Evolutionary conservation across 1,140 invertebrate species (phyloP).

Genomic region (Cecropterus lyciades): DNA sequence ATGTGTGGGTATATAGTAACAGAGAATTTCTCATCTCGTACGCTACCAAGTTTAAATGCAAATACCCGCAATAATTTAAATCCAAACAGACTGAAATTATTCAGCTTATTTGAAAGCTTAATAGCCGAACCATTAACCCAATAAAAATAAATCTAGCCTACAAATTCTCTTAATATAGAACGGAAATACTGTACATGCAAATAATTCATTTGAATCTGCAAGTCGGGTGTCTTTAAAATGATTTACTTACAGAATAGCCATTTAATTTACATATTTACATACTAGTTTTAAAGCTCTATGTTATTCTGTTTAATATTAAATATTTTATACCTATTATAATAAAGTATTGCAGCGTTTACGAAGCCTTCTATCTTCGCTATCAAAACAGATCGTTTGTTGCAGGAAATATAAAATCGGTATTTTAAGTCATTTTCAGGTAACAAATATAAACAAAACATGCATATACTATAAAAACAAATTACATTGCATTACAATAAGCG

Average conservation of each 20-base stretch:
- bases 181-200: slow-evolving; percentile 33
- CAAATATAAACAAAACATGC: no score
- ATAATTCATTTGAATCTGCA: slow-evolving; percentile 35
- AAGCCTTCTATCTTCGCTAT: neutral
- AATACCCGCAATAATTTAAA: slow-evolving; percentile 32
- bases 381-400: no score
- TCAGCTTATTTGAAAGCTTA: slow-evolving; percentile 36
- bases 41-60: slow-evolving; percentile 12
- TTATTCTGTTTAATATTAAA: slow-evolving; percentile 10
- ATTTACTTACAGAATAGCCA: slow-evolving; percentile 34
- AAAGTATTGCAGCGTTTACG: neutral
- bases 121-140: slow-evolving; percentile 33
- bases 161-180: slow-evolving; percentile 35
- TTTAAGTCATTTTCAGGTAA: no score
- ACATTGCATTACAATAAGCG: no score
- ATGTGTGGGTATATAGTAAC: no score
- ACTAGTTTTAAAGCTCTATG: slow-evolving; percentile 30
- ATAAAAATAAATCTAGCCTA: slow-evolving; percentile 34
- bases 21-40: slow-evolving; percentile 2
- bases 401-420: no score
- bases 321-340: neutral
- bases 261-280: slow-evolving; percentile 36
- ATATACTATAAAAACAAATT: no score
- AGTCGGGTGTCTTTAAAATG: slow-evolving; percentile 32
- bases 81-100: slow-evolving; percentile 32